A percentile compares a stretch with the other conserved stretches of the same genome.
These are phyloP conservation scores for Xenus cinereus DNA, from an alignment of 2,113 vertebrate species.

Conservation along the genomic window DNA sequence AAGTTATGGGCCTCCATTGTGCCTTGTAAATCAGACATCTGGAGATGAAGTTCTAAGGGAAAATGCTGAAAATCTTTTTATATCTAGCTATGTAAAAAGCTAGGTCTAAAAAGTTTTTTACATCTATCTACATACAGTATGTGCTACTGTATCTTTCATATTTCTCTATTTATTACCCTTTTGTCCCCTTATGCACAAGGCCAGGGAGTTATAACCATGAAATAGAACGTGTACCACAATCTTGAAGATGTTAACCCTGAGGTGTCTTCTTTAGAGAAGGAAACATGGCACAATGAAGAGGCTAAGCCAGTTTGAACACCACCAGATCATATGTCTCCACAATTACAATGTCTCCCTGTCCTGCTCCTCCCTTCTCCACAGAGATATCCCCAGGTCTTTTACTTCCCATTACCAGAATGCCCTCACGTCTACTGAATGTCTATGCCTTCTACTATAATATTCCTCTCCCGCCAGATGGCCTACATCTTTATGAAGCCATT, in stretches of 20 bases:
- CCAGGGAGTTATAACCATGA: not conserved
- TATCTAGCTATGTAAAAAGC: not conserved
- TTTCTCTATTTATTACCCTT: not conserved
- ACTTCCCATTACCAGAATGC: not conserved
- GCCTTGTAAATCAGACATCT: not conserved
- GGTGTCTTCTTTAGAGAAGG: not conserved
- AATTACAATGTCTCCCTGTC: not conserved
- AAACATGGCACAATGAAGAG: not conserved
- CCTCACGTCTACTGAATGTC: not conserved
- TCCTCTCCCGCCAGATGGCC: not conserved
- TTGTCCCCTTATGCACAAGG: not conserved
- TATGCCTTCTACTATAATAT: not conserved
- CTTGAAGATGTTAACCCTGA: not conserved
- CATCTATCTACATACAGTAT: not conserved
- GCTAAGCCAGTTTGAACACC: not conserved
- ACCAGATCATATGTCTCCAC: no score
- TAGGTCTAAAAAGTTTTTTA: not conserved
- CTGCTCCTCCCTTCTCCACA: rapidly evolving
- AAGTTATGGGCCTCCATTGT: not conserved
- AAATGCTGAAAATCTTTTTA: not conserved
- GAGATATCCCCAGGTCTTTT: not conserved
- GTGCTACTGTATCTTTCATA: not conserved
- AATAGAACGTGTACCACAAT: not conserved
- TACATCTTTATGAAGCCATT: not conserved
- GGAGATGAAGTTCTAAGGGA: not conserved